Evolutionary conservation across 2,113 vertebrate species (phyloP).

Genomic region (Pterocles gutturalis): DNA sequence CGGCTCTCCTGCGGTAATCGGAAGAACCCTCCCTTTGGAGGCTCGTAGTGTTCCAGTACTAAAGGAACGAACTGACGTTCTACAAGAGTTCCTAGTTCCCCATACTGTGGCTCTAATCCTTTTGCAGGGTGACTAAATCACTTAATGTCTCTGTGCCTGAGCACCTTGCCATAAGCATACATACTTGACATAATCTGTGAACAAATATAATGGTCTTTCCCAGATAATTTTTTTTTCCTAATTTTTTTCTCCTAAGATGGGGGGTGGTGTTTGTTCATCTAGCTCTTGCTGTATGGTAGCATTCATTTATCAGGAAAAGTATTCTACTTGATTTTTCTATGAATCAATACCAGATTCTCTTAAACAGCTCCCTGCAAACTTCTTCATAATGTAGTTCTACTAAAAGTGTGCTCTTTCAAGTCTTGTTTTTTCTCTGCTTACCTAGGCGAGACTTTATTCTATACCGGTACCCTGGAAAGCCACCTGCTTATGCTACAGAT

Average conservation of each 20-base stretch:
- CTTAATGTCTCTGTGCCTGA: not conserved
- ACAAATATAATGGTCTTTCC: not conserved
- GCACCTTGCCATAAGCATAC: not conserved
- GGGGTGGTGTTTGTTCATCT: not conserved
- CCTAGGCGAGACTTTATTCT: conserved; percentile 89
- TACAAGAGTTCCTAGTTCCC: not conserved
- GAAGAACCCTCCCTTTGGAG: not conserved
- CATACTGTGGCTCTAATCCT: not conserved
- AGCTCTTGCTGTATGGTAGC: not conserved
- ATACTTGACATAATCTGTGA: not conserved
- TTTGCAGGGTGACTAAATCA: not conserved
- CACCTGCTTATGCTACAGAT: conserved; percentile 85
- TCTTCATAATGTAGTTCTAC: not conserved
- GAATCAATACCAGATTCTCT: not conserved
- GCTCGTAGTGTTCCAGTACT: not conserved
- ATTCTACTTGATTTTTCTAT: not conserved
- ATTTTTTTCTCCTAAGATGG: not conserved
- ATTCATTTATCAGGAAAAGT: not conserved
- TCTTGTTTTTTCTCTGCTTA: conserved; percentile 1
- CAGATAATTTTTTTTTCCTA: too few relatives aligned
- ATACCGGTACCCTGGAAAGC: conserved; percentile 92
- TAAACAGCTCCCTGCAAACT: not conserved
- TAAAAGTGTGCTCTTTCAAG: not conserved
- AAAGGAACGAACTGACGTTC: not conserved
- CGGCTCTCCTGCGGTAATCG: not conserved